phyloP scores from a whole-genome alignment of 2,888 invertebrate species.

The Aphodius sticticus region DNA sequence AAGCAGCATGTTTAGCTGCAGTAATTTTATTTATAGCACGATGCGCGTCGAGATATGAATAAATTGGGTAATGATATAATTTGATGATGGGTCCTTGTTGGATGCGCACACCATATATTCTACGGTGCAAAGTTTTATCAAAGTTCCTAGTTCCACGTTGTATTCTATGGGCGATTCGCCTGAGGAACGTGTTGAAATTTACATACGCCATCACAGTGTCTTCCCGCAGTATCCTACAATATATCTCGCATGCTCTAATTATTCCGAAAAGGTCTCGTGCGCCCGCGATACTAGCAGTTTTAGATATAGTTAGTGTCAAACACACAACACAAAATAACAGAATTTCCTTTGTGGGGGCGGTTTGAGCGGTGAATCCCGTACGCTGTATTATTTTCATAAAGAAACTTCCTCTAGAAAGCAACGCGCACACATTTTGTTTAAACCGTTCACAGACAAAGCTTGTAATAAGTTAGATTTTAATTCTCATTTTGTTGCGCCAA shows the following conservation, averaged over 20 bases:
- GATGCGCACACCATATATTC: slow-evolving; percentile 24
- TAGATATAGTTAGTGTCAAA: slow-evolving; percentile 13
- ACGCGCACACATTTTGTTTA: neutral
- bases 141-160: slow-evolving; percentile 28
- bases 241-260: slow-evolving; percentile 29
- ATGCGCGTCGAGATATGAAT: neutral
- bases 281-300: slow-evolving; percentile 19
- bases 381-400: neutral
- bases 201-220: slow-evolving; percentile 21
- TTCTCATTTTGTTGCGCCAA: neutral
- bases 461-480: neutral
- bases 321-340: slow-evolving; percentile 10
- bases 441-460: neutral
- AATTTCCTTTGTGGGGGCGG: slow-evolving; percentile 5
- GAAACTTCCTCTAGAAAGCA: neutral
- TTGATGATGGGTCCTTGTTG: slow-evolving; percentile 18
- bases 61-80: neutral
- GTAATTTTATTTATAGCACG: neutral
- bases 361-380: neutral
- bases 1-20: neutral
- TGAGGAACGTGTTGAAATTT: slow-evolving; percentile 16
- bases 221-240: slow-evolving; percentile 23
- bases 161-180: slow-evolving; percentile 26
- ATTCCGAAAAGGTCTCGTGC: slow-evolving; percentile 24
- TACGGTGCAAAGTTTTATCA: slow-evolving; percentile 23